Evolutionary conservation across 2,888 invertebrate species (phyloP), one percentile per base, ranked within the genome.

Genomic region (Drosophila testacea): DNA sequence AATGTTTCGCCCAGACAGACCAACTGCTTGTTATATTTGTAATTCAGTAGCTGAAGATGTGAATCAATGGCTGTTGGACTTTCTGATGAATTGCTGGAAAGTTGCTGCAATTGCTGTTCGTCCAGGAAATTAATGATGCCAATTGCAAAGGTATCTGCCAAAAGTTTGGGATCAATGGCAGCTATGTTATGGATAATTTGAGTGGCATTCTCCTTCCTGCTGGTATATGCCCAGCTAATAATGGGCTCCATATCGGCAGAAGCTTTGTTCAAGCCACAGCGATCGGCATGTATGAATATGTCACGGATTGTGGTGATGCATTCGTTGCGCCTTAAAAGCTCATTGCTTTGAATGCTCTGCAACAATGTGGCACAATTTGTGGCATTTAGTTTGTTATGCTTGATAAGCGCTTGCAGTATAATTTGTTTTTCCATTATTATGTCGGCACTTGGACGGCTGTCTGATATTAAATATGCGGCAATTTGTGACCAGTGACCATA

Each of bases 111-210:
- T 28, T 77, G 77, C 6, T 62, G 22, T 7, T 84, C 81, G 38
- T 91, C 83, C 3, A 92, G 64, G 36, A 92, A 92, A 67, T 92
- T 92, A 13, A 91, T 91, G 9, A 92, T 91, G 30, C 90, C 82
- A 65, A 92, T 83, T 7, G 88, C 84, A 66, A 88, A 84, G 0
- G 91, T 91, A 47, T 92, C 91, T 0, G 91, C 90, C 41, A 91
- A 67, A 4, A 91, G 68, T 11, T 71, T 51, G 4, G 79, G 66
- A 66, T 89, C 83, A 30, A 92, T 73, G 0, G 88, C 83, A 5
- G 80, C 86, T 38, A 91, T 88, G 52, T 92, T 88, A 13, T 90
- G 64, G 30, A 92, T 78, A 22, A 90, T 77, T 42, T 81, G 89
- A 7, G 83, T 79, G 0, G 85, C 89, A 48, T 72, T 77, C 54